Percentiles rank a stretch among this genome's conserved stretches.
Evolutionary conservation across 2,888 invertebrate species (phyloP).

Genomic region (Mylabris sibirica): DNA sequence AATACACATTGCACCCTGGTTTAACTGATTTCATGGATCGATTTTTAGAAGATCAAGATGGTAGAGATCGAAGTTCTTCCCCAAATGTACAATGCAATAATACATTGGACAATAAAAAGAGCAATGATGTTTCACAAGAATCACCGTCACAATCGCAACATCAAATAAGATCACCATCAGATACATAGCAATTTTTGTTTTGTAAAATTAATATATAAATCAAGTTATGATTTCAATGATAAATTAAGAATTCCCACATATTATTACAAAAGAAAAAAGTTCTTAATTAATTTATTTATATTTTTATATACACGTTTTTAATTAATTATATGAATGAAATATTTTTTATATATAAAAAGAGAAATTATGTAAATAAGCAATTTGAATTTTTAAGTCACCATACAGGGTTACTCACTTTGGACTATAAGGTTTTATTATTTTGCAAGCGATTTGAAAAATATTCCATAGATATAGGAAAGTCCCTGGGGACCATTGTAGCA

Average conservation of each 20-base stretch:
- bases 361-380: slow-evolving; percentile 5
- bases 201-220: slow-evolving; percentile 14
- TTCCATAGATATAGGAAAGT: too few relatives aligned
- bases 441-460: too few relatives aligned
- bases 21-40: slow-evolving; percentile 94
- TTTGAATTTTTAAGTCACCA: slow-evolving; percentile 3
- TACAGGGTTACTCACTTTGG: too few relatives aligned
- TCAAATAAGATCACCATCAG: slow-evolving; percentile 39
- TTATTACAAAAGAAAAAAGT: neutral
- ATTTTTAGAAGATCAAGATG: slow-evolving; percentile 86
- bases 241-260: neutral
- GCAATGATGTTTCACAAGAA: slow-evolving; percentile 38
- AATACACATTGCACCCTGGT: slow-evolving; percentile 90
- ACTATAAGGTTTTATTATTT: too few relatives aligned
- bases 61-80: slow-evolving; percentile 74
- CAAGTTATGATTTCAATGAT: slow-evolving; percentile 4
- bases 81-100: slow-evolving; percentile 67
- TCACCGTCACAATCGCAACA: neutral
- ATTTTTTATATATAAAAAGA: slow-evolving; percentile 26
- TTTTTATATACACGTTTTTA: slow-evolving; percentile 28
- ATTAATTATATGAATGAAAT: slow-evolving; percentile 12
- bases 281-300: slow-evolving; percentile 30
- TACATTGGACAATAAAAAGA: slow-evolving; percentile 39
- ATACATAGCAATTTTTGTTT: slow-evolving; percentile 39
- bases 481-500: too few relatives aligned